These are phyloP conservation scores for Nymphalis urticae DNA, from an alignment of 2,888 invertebrate genomes.

Conservation along the genomic window DNA sequence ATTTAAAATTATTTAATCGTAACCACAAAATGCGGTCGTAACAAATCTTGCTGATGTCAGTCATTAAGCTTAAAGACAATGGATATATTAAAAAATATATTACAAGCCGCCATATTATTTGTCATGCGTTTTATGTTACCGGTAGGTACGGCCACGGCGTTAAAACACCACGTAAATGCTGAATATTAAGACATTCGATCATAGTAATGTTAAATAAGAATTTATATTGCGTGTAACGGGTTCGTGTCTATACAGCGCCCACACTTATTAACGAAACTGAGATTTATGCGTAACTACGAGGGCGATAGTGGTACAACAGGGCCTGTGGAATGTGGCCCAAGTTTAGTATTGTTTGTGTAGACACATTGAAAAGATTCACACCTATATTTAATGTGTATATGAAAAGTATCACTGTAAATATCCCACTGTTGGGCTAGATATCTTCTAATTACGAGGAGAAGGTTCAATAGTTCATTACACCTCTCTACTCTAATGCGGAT, in stretches of 20 bases:
- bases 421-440: no score
- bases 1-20: background rate
- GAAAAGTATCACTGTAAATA: no score
- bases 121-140: constrained; percentile 3
- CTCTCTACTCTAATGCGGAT: no score
- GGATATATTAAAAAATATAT: background rate
- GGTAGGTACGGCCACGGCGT: background rate
- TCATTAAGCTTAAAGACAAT: constrained; percentile 4
- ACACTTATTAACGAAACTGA: constrained; percentile 75
- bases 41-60: background rate
- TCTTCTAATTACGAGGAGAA: no score
- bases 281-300: constrained; percentile 72
- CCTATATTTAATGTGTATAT: background rate
- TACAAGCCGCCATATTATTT: constrained; percentile 3
- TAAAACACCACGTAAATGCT: background rate
- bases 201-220: constrained; percentile 43
- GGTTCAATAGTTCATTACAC: no score
- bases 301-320: constrained; percentile 73
- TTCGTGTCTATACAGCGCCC: constrained; percentile 70
- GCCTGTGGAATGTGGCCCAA: constrained; percentile 72
- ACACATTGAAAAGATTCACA: constrained; percentile 8
- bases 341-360: constrained; percentile 45
- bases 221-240: constrained; percentile 62
- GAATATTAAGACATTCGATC: constrained; percentile 7
- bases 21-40: background rate